Evolutionary conservation across 1,140 invertebrate species (phyloP).

Genomic region (Muscidifurax raptorellus): DNA sequence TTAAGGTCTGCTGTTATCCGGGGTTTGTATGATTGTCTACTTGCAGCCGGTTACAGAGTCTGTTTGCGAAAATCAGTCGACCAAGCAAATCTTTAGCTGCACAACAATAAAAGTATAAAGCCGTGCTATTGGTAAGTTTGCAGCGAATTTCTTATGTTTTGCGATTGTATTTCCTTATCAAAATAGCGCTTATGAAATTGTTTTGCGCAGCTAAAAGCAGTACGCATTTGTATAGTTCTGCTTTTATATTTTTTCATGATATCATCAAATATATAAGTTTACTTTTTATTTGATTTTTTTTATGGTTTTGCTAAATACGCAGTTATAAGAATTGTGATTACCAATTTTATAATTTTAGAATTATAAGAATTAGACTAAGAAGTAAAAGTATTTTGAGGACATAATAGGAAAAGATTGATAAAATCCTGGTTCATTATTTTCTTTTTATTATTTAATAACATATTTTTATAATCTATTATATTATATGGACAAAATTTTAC

Average conservation of each 20-base stretch:
- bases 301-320: background rate
- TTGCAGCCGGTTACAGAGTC: too few relatives aligned
- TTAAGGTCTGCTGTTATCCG: background rate
- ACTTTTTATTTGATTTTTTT: background rate
- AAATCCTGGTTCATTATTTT: background rate
- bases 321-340: background rate
- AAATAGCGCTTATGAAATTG: background rate
- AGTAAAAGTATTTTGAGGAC: background rate
- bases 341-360: too few relatives aligned
- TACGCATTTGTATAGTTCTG: background rate
- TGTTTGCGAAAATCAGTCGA: background rate
- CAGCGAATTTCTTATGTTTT: background rate
- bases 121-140: background rate
- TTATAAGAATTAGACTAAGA: background rate
- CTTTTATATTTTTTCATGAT: background rate
- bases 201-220: conserved; percentile 20
- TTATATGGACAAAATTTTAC: background rate
- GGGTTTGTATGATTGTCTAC: too few relatives aligned
- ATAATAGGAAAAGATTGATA: background rate
- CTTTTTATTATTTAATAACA: background rate
- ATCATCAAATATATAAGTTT: background rate
- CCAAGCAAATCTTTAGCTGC: background rate
- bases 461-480: background rate
- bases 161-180: background rate
- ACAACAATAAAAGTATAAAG: background rate